Evolutionary conservation across 2,888 invertebrate genomes (phyloP).

Genomic region (Drosophila stalkeri): DNA sequence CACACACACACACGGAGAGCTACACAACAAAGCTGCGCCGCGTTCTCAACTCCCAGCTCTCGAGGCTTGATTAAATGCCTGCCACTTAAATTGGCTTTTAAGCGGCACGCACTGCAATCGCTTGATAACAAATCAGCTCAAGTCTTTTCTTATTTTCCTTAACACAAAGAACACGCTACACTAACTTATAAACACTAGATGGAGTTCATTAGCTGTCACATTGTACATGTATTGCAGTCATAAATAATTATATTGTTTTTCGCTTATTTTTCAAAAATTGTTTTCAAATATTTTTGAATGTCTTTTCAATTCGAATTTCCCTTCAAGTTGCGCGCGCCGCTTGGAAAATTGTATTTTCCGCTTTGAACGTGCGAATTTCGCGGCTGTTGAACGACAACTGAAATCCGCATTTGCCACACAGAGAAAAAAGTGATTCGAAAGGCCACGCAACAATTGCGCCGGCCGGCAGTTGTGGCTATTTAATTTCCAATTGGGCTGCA

Average conservation of each 20-base stretch:
- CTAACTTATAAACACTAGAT: neutral
- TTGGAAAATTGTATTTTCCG: conserved; percentile 25
- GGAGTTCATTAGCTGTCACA: neutral
- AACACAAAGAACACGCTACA: neutral
- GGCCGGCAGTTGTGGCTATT: conserved; percentile 32
- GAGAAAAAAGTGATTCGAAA: conserved; percentile 22
- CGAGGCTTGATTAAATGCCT: conserved; percentile 69
- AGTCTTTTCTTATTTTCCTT: conserved; percentile 6
- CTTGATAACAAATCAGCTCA: conserved; percentile 50
- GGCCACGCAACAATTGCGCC: conserved; percentile 65
- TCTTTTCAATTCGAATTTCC: conserved; percentile 5
- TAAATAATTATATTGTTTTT: conserved; percentile 1
- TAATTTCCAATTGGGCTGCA: conserved; percentile 46
- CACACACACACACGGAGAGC: conserved; percentile 5
- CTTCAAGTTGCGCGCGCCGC: conserved; percentile 47
- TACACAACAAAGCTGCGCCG: conserved; percentile 37
- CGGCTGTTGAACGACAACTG: conserved; percentile 75
- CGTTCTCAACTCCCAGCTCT: conserved; percentile 21
- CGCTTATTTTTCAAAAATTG: neutral
- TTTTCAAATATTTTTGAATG: neutral
- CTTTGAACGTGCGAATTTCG: conserved; percentile 65
- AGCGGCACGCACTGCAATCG: conserved; percentile 45
- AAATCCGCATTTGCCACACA: conserved; percentile 68
- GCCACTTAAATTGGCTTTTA: conserved; percentile 74
- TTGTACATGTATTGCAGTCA: neutral